Conservation (phyloP, 1,140 invertebrate genomes). For the Leptinotarsa defecta region DNA sequence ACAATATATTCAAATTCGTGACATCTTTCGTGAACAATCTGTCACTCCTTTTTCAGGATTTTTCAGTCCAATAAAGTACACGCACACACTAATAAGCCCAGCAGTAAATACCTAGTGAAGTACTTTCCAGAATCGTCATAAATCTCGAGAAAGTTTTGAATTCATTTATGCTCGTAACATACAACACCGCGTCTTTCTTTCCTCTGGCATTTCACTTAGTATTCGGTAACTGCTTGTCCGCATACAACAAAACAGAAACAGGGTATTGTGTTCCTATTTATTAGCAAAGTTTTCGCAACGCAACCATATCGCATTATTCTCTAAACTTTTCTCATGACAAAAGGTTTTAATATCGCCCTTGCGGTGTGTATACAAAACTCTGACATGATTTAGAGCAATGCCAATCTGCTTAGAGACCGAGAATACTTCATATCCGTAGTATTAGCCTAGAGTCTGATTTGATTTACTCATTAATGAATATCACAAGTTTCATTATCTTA, state of each 20-base stretch:
- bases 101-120: not conserved
- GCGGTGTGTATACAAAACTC: not conserved
- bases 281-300: not conserved
- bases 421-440: not conserved
- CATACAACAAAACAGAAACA: not conserved
- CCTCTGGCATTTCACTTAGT: not conserved
- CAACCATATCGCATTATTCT: slow-evolving; percentile 6
- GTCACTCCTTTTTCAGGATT: no score
- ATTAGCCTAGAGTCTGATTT: no score
- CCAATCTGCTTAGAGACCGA: not conserved
- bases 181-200: not conserved
- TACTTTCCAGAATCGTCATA: not conserved
- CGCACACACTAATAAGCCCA: no score
- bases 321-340: slow-evolving; percentile 3
- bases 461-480: no score
- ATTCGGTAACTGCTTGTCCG: not conserved
- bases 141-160: not conserved
- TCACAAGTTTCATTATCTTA: no score
- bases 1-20: no score
- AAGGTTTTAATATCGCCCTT: slow-evolving; percentile 1
- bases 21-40: no score
- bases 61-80: no score
- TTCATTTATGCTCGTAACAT: slow-evolving; percentile 6
- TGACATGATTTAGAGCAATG: not conserved
- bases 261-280: slow-evolving; percentile 8